A percentile compares a stretch with the other conserved stretches of the same genome.
phyloP scores from a whole-genome alignment of 2,797 vertebrate species.

The Melanotaenia parkinsoni region DNA sequence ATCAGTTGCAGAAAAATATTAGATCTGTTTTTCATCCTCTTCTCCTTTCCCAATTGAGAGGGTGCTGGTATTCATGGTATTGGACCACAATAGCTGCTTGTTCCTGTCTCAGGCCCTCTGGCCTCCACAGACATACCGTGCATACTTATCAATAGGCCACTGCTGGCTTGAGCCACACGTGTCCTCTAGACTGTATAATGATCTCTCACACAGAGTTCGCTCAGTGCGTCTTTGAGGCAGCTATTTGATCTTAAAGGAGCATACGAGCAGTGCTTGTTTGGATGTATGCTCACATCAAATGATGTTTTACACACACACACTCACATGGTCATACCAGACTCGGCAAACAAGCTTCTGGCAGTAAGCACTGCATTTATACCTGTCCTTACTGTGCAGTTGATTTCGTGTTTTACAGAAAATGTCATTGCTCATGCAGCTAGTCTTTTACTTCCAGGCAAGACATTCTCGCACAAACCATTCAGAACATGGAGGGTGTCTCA shows the following conservation, averaged over 20 bases:
- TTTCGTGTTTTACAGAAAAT: slow-evolving; percentile 46
- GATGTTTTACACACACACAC: slow-evolving; percentile 31
- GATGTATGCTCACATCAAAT: slow-evolving; percentile 19
- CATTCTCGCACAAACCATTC: slow-evolving; percentile 58
- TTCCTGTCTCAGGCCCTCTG: slow-evolving; percentile 70
- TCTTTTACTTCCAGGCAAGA: slow-evolving; percentile 67
- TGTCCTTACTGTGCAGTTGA: slow-evolving; percentile 45
- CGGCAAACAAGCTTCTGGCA: slow-evolving; percentile 41
- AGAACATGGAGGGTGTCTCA: slow-evolving; percentile 66
- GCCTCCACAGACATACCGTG: slow-evolving; percentile 73
- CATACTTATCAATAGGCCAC: slow-evolving; percentile 74
- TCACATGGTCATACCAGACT: slow-evolving; percentile 32
- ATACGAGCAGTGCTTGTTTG: slow-evolving; percentile 24
- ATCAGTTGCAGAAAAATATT: slow-evolving; percentile 17
- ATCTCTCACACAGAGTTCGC: slow-evolving; percentile 48
- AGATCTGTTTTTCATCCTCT: slow-evolving; percentile 14
- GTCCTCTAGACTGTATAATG: slow-evolving; percentile 61
- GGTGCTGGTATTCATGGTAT: slow-evolving; percentile 52
- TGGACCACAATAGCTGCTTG: slow-evolving; percentile 71
- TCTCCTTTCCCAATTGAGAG: slow-evolving; percentile 31
- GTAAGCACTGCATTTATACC: slow-evolving; percentile 37
- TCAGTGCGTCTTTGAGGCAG: slow-evolving; percentile 37
- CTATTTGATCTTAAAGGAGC: slow-evolving; percentile 56
- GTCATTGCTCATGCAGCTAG: slow-evolving; percentile 59
- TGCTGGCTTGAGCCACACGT: slow-evolving; percentile 55